phyloP scores from a whole-genome alignment of 2,888 invertebrate species.

The Macaria notata region DNA sequence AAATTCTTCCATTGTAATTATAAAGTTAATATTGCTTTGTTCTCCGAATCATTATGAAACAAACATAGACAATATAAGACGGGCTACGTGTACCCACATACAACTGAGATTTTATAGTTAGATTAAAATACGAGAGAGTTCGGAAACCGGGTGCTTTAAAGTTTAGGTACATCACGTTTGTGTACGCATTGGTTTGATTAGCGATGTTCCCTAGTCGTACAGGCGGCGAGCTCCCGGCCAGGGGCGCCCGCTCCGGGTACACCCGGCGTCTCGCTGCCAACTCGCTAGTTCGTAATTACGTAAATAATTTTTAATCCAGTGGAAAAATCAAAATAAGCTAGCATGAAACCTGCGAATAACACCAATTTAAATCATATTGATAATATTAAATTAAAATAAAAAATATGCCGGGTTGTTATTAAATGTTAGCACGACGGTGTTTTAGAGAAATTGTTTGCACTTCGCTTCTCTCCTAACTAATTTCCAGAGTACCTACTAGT shows the following conservation, averaged over 20 bases:
- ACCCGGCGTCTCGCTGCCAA: constrained; percentile 18
- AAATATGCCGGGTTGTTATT: constrained; percentile 60
- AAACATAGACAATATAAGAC: constrained; percentile 73
- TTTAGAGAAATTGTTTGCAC: constrained; percentile 62
- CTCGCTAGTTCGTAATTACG: constrained; percentile 31
- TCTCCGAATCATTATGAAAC: constrained; percentile 59
- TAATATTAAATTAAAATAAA: constrained; percentile 58
- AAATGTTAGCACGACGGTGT: constrained; percentile 58
- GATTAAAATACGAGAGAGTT: constrained; percentile 78
- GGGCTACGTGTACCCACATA: constrained; percentile 68
- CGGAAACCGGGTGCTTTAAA: constrained; percentile 81
- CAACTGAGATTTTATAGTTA: constrained; percentile 73
- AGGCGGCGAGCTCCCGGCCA: constrained; percentile 42
- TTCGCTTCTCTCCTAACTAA: constrained; percentile 55
- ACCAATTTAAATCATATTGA: constrained; percentile 67
- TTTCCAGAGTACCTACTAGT: constrained; percentile 45
- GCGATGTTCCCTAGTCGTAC: constrained; percentile 69
- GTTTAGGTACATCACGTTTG: constrained; percentile 70
- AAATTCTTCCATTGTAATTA: constrained; percentile 73
- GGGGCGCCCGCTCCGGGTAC: constrained; percentile 23
- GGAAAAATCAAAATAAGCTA: constrained; percentile 20
- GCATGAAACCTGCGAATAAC: constrained; percentile 59
- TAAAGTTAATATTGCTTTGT: constrained; percentile 64
- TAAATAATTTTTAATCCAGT: constrained; percentile 29
- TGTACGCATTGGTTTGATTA: constrained; percentile 75